phyloP scores from a whole-genome alignment of 2,113 vertebrate genomes.

The human region GRCh38 chr17:74890001-74890500 shows the following conservation, averaged over 20 bases:
- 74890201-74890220: too few relatives aligned
- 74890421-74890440: too few relatives aligned
- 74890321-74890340: accelerated
- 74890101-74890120: background rate
- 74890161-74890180: background rate
- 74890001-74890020: background rate
- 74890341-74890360: accelerated
- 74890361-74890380: background rate
- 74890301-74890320: background rate
- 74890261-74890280: background rate
- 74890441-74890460: background rate
- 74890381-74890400: background rate
- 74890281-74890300: background rate
- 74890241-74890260: background rate
- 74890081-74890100: background rate
- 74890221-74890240: too few relatives aligned
- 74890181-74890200: too few relatives aligned
- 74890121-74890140: background rate
- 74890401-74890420: background rate
- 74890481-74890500: too few relatives aligned
- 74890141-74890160: background rate
- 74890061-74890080: too few relatives aligned
- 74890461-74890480: too few relatives aligned
- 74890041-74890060: accelerated
- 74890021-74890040: accelerated